Percentiles rank a stretch among this genome's conserved stretches.
phyloP scores from a whole-genome alignment of 2,888 invertebrate genomes.

The Baronia brevicornis region DNA sequence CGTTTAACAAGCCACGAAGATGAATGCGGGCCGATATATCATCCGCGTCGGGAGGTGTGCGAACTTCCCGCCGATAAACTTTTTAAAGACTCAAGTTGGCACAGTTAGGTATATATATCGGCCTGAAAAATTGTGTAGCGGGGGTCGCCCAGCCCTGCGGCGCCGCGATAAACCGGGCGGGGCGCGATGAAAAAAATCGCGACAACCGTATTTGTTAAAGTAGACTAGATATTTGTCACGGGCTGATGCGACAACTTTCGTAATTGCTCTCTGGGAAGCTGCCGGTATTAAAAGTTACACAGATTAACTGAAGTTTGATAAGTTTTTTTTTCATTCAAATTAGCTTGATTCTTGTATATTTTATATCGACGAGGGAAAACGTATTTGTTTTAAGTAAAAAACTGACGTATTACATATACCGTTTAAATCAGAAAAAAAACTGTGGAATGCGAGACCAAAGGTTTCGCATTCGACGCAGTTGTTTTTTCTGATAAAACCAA shows the following conservation, averaged over 20 bases:
- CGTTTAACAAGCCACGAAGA: constrained; percentile 52
- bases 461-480: too few relatives aligned
- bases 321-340: constrained; percentile 10
- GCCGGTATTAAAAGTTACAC: constrained; percentile 8
- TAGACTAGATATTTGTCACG: constrained; percentile 66
- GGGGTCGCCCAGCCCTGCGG: constrained; percentile 53
- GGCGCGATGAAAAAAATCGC: constrained; percentile 47
- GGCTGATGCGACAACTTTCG: constrained; percentile 45
- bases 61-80: constrained; percentile 69
- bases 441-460: too few relatives aligned
- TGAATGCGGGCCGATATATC: constrained; percentile 66
- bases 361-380: too few relatives aligned
- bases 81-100: constrained; percentile 70
- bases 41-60: constrained; percentile 59
- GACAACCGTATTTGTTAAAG: constrained; percentile 60
- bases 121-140: constrained; percentile 72
- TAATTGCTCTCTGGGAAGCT: constrained; percentile 53
- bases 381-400: too few relatives aligned
- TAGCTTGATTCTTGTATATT: background rate
- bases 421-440: too few relatives aligned
- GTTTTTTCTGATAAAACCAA: too few relatives aligned
- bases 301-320: constrained; percentile 12
- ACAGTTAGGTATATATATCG: constrained; percentile 55
- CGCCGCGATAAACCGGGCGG: constrained; percentile 51
- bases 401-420: too few relatives aligned